Percentiles rank a stretch among this genome's conserved stretches.
These are phyloP conservation scores for Geodia barretti DNA, from an alignment of 37 sponge, comb jelly and placozoan genomes.

Conservation along the genomic window DNA sequence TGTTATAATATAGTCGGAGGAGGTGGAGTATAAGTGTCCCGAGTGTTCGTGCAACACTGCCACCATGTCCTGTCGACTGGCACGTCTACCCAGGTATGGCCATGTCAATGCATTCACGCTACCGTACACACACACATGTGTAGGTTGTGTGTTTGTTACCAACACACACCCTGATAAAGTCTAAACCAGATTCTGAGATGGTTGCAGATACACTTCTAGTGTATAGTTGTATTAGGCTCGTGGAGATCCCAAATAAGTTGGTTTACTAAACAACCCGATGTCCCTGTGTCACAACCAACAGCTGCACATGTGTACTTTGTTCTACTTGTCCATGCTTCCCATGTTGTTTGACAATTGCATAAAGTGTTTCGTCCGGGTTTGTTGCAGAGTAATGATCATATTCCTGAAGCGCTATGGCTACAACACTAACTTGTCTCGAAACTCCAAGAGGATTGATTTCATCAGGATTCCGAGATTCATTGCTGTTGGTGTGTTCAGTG, in stretches of 20 bases:
- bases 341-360: neutral
- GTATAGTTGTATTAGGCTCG: too few relatives aligned
- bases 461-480: constrained; percentile 56
- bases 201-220: too few relatives aligned
- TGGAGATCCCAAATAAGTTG: too few relatives aligned
- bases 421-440: constrained; percentile 7
- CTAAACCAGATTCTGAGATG: too few relatives aligned
- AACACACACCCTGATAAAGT: too few relatives aligned
- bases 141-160: too few relatives aligned
- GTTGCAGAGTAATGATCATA: constrained; percentile 48
- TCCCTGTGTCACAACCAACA: too few relatives aligned
- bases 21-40: constrained; percentile 63
- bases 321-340: too few relatives aligned
- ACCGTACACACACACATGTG: too few relatives aligned
- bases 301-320: too few relatives aligned
- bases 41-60: constrained; percentile 30
- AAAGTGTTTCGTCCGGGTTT: neutral
- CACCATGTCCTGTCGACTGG: constrained; percentile 36
- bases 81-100: constrained; percentile 67
- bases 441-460: constrained; percentile 53
- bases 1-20: constrained; percentile 36
- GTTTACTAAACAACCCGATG: too few relatives aligned
- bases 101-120: neutral
- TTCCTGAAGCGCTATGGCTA: constrained; percentile 65
- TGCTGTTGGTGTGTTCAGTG: constrained; percentile 9